Conservation (phyloP, 2,113 vertebrate species). For the Esox niger region DNA sequence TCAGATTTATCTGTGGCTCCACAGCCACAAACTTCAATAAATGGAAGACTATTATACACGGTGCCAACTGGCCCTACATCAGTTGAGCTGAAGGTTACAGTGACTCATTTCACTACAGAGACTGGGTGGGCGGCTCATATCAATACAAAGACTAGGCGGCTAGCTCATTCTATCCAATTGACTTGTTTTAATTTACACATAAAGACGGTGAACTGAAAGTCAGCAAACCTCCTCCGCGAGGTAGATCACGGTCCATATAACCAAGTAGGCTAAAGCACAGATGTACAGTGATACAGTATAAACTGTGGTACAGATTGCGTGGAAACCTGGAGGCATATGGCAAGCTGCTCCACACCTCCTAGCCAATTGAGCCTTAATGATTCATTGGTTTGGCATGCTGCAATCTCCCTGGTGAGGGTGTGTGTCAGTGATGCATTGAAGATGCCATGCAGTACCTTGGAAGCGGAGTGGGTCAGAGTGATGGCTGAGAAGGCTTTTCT, state of each 20-base stretch:
- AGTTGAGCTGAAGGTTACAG: conserved; percentile 68
- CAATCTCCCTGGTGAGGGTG: conserved; percentile 58
- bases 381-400: conserved; percentile 65
- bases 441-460: conserved; percentile 43
- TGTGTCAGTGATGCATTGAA: conserved; percentile 65
- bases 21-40: conserved; percentile 55
- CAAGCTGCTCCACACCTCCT: conserved; percentile 56
- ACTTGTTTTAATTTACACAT: conserved; percentile 40
- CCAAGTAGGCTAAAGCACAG: conserved; percentile 8
- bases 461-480: conserved; percentile 37
- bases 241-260: not conserved
- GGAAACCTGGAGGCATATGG: conserved; percentile 64
- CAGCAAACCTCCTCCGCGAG: conserved; percentile 15
- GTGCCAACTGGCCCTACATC: conserved; percentile 62
- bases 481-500: conserved; percentile 27
- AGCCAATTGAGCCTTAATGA: conserved; percentile 73
- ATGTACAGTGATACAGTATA: conserved; percentile 10
- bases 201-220: conserved; percentile 17
- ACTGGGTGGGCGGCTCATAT: conserved; percentile 19
- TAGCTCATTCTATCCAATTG: conserved; percentile 33
- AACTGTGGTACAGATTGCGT: conserved; percentile 52
- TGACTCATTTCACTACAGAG: conserved; percentile 56
- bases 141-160: conserved; percentile 27
- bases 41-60: conserved; percentile 62
- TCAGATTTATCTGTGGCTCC: conserved; percentile 62